A percentile compares a stretch with the other conserved stretches of the same genome.
These are phyloP conservation scores for Myripristis jacobus DNA, from an alignment of 2,797 vertebrate genomes.

Conservation along the genomic window DNA sequence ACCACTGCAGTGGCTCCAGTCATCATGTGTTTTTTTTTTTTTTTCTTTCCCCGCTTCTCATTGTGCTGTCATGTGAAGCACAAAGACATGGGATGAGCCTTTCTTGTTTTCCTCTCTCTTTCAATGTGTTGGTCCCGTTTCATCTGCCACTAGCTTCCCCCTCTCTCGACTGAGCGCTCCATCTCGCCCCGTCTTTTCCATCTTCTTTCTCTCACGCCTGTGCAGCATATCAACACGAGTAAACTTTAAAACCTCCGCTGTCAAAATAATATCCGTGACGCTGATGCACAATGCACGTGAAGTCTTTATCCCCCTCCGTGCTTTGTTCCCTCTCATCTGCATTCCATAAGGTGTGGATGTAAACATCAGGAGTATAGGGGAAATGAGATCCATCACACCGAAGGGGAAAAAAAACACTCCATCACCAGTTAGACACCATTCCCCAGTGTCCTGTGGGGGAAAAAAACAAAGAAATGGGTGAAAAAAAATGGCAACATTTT, in stretches of 20 bases:
- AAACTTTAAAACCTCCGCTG: conserved; percentile 44
- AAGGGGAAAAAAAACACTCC: conserved; percentile 9
- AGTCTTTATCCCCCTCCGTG: neutral
- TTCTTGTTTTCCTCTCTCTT: conserved; percentile 20
- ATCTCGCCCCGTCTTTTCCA: neutral
- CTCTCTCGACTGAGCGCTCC: neutral
- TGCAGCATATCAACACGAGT: conserved; percentile 42
- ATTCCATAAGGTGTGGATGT: neutral
- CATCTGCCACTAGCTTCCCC: conserved; percentile 24
- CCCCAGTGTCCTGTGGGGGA: neutral
- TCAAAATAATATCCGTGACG: conserved; percentile 4
- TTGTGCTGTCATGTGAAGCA: conserved; percentile 66
- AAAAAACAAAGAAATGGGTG: too few species aligned
- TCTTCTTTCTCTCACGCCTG: neutral
- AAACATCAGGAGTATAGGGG: neutral
- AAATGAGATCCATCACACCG: neutral
- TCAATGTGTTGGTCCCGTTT: conserved; percentile 38
- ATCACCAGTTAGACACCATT: neutral
- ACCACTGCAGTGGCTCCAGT: conserved; percentile 59
- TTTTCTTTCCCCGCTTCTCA: conserved; percentile 52
- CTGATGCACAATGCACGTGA: neutral
- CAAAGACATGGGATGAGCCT: conserved; percentile 53
- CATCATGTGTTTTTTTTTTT: conserved; percentile 47
- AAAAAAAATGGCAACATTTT: too few species aligned
- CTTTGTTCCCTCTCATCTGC: neutral